Evolutionary conservation across 2,113 vertebrate genomes (phyloP), one percentile per base, ranked within the genome.

Genomic region (Microcebus ravelobensis): DNA sequence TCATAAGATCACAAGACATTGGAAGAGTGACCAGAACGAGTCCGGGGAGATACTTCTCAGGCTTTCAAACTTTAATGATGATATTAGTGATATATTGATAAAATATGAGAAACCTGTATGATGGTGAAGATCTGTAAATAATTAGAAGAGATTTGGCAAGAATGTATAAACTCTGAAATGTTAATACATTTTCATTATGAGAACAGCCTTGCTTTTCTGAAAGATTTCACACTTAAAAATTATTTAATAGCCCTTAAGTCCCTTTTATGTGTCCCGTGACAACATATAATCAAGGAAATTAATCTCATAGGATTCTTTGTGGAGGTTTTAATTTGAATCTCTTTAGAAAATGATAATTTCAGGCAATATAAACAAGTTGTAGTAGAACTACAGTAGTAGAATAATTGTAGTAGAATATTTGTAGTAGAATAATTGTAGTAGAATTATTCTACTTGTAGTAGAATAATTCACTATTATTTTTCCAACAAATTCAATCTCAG

Each of bases 101-200:
- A 50, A 81, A 29, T 11, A 11, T 42, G 13, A 57, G 34, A 65
- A 71, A 70, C 8, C 55, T 34, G 14, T 29, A 8, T 34, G 27
- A 45, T 23, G 45, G 36, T 36, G 63, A 96, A 81, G 36, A 42
- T 55, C 25, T 76, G 3, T 36, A 79, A 55, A 91, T 36, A 61
- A 39, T 63, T 55, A 36, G 21, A 93, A n/a, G 21, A 84, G 50
- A 0, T 8, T 8, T 42, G 59, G 18, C 67, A 94, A 94, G 45
- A 94, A 74, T 14, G 34, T 50, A 61, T 67, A 61, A 96, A 89
- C 18, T 84, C n/a, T 81, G 48, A 95, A 90, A 85, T 80, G 25
- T 39, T 77, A 23, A 89, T 67, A 34, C 36, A 80, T 86, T 91
- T 95, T 65, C 65, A 57, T 45, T 1, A 76, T 42, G 14, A 87